phyloP scores from a whole-genome alignment of 2,797 vertebrate species.

The Sebastes diploproa region DNA sequence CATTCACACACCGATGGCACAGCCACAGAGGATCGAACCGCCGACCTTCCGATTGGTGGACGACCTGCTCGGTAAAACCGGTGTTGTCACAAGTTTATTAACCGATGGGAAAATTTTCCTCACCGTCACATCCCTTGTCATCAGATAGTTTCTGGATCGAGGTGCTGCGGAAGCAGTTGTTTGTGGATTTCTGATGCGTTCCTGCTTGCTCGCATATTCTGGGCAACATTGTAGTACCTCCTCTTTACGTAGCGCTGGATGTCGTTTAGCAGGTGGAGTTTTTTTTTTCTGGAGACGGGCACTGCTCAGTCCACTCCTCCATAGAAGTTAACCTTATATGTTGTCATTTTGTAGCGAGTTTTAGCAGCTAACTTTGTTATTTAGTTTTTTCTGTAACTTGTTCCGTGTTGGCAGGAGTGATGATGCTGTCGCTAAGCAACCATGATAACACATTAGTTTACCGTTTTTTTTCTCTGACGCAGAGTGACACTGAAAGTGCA shows the following conservation, averaged over 20 bases:
- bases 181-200: too few species aligned
- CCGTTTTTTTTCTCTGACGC: background rate
- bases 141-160: accelerated
- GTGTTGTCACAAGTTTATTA: too few species aligned
- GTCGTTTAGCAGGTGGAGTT: background rate
- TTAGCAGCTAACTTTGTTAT: background rate
- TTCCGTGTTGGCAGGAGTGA: background rate
- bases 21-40: too few species aligned
- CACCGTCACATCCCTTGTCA: too few species aligned
- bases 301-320: background rate
- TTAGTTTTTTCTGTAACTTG: background rate
- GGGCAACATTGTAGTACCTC: background rate
- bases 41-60: too few species aligned
- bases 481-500: background rate
- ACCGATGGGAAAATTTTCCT: too few species aligned
- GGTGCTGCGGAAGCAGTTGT: too few species aligned
- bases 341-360: background rate
- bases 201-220: too few species aligned
- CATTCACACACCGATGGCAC: too few species aligned
- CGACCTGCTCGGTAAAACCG: too few species aligned
- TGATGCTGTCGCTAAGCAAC: background rate
- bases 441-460: background rate
- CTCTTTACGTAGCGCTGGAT: background rate
- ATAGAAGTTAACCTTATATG: too few species aligned
- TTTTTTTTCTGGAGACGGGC: background rate